Evolutionary conservation across 2,113 vertebrate genomes (phyloP).

Genomic region (Eublepharis macularius): DNA sequence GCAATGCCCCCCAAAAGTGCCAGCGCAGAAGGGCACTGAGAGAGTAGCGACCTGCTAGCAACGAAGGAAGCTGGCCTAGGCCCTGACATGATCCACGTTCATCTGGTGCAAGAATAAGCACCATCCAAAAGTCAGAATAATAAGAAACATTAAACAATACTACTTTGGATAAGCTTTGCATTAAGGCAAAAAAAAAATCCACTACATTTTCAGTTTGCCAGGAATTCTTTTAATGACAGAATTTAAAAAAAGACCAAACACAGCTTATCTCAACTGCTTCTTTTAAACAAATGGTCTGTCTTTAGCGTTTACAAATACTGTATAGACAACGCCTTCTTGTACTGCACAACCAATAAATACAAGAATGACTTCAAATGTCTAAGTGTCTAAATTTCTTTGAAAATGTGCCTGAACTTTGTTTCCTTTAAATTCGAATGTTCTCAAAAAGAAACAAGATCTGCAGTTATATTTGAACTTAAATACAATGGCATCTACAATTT

Average conservation of each 20-base stretch:
- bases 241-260: conserved; percentile 78
- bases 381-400: conserved; percentile 65
- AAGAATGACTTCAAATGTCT: conserved; percentile 69
- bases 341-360: conserved; percentile 76
- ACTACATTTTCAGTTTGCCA: conserved; percentile 72
- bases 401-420: conserved; percentile 30
- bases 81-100: too few species aligned
- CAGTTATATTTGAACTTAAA: conserved; percentile 55
- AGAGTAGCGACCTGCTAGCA: neutral
- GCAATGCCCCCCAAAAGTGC: neutral
- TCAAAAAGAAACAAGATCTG: conserved; percentile 46
- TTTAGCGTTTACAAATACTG: conserved; percentile 74
- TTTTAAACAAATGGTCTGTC: conserved; percentile 71
- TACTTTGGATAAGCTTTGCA: conserved; percentile 52
- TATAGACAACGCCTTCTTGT: conserved; percentile 68
- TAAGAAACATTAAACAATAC: conserved; percentile 47
- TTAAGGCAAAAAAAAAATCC: conserved; percentile 71
- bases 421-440: conserved; percentile 47
- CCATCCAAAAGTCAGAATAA: neutral
- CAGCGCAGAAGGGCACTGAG: neutral
- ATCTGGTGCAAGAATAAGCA: neutral
- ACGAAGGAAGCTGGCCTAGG: neutral
- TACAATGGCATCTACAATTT: conserved; percentile 50
- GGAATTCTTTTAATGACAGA: conserved; percentile 80
- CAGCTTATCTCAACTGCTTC: conserved; percentile 69